Evolutionary conservation across 1,140 invertebrate genomes (phyloP).

Genomic region (Nephila pilipes): DNA sequence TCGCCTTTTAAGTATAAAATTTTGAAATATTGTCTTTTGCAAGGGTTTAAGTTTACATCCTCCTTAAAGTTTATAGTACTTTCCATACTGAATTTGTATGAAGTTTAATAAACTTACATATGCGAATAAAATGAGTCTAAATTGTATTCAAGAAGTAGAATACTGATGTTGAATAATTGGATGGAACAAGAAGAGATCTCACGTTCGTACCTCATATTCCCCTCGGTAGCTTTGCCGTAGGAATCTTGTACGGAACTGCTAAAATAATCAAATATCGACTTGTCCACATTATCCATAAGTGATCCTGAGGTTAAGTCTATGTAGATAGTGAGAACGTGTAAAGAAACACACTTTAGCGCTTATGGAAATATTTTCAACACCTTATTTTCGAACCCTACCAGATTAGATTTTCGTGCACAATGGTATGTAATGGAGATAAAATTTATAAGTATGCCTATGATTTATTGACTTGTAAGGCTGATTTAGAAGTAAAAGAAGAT

Average conservation of each 20-base stretch:
- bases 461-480: slow-evolving; percentile 61
- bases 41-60: too few relatives aligned
- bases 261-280: slow-evolving; percentile 30
- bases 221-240: slow-evolving; percentile 20
- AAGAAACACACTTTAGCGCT: slow-evolving; percentile 65
- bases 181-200: background rate
- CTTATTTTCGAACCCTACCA: slow-evolving; percentile 59
- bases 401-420: slow-evolving; percentile 63
- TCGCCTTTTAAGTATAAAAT: too few relatives aligned
- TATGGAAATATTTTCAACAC: slow-evolving; percentile 75
- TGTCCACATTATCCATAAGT: slow-evolving; percentile 24
- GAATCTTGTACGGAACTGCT: slow-evolving; percentile 39
- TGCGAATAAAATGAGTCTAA: too few relatives aligned
- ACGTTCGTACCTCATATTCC: background rate
- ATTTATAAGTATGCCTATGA: slow-evolving; percentile 65
- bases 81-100: too few relatives aligned
- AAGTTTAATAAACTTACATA: too few relatives aligned
- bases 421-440: slow-evolving; percentile 65
- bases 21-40: too few relatives aligned
- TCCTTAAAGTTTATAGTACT: too few relatives aligned
- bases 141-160: background rate
- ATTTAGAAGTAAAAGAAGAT: slow-evolving; percentile 69
- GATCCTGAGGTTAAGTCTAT: slow-evolving; percentile 74
- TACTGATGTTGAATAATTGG: background rate
- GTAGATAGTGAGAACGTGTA: slow-evolving; percentile 61